Percentiles rank a stretch among this genome's conserved stretches.
These are phyloP conservation scores for Mechanitis mazaeus DNA, from an alignment of 2,888 invertebrate species.

Conservation along the genomic window DNA sequence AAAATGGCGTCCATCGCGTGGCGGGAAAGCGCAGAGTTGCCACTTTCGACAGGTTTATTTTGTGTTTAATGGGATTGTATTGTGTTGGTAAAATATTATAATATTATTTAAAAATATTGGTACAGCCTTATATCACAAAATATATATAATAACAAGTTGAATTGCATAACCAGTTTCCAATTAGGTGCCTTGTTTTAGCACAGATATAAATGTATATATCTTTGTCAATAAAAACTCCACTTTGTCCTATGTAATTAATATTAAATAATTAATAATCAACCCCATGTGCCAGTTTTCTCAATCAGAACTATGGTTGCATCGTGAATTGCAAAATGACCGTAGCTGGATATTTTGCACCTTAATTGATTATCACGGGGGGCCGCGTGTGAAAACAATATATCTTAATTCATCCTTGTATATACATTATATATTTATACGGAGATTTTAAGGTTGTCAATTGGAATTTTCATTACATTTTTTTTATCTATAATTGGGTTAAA, in stretches of 20 bases:
- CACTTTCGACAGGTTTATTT: conserved; percentile 24
- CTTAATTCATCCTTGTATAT: conserved; percentile 17
- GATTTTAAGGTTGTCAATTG: too few relatives aligned
- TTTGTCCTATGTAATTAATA: neutral
- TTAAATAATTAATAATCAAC: neutral
- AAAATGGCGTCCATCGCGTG: conserved; percentile 44
- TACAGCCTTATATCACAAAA: neutral
- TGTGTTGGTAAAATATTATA: conserved; percentile 8
- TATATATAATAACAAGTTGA: neutral
- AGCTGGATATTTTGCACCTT: conserved; percentile 29
- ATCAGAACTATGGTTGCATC: conserved; percentile 11
- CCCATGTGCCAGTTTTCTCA: conserved; percentile 10
- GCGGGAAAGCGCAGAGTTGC: conserved; percentile 29
- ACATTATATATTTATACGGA: too few relatives aligned
- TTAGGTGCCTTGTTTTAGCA: too few relatives aligned
- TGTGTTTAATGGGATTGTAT: conserved; percentile 6
- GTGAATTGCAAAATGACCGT: conserved; percentile 14
- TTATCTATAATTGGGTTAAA: too few relatives aligned
- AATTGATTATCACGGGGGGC: conserved; percentile 30
- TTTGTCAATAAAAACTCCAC: neutral
- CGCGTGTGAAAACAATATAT: conserved; percentile 22
- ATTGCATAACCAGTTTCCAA: too few relatives aligned
- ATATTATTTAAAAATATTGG: neutral
- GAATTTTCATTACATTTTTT: too few relatives aligned
- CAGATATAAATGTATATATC: neutral